phyloP scores from a whole-genome alignment of 2,797 vertebrate genomes.

The Zenarchopterus dispar region DNA sequence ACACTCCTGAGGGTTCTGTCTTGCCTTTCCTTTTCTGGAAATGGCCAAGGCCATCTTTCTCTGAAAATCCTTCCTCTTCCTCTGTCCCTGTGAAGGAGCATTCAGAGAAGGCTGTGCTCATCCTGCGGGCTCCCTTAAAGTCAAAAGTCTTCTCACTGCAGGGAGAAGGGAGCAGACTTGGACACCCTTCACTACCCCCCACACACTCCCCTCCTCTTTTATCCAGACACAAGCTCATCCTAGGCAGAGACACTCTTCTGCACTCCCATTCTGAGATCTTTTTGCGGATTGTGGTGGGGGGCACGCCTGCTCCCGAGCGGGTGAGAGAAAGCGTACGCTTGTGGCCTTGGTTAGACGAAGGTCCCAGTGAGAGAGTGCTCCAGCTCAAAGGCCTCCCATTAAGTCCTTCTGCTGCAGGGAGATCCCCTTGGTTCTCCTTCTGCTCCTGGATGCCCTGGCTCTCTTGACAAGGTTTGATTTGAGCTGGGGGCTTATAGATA shows the following conservation, averaged over 20 bases:
- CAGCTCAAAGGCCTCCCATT: conserved; percentile 80
- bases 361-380: conserved; percentile 87
- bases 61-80: conserved; percentile 88
- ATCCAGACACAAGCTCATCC: conserved; percentile 88
- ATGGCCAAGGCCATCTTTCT: conserved; percentile 86
- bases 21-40: conserved; percentile 89
- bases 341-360: conserved; percentile 77
- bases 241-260: conserved; percentile 86
- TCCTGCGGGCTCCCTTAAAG: conserved; percentile 93
- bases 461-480: conserved; percentile 57
- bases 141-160: conserved; percentile 95
- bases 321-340: conserved; percentile 85
- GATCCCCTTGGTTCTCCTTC: conserved; percentile 76
- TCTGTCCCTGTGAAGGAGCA: conserved; percentile 94
- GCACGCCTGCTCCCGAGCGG: conserved; percentile 79
- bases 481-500: conserved; percentile 81
- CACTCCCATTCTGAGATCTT: conserved; percentile 99
- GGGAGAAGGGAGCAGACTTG: conserved; percentile 91
- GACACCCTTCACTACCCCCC: conserved; percentile 91
- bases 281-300: conserved; percentile 88
- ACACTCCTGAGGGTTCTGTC: conserved; percentile 81
- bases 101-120: conserved; percentile 97
- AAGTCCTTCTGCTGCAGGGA: conserved; percentile 74
- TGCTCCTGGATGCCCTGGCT: conserved; percentile 77
- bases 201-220: conserved; percentile 87